phyloP scores from a whole-genome alignment of 1,140 invertebrate genomes.

The Drosophila pseudoananassae region DNA sequence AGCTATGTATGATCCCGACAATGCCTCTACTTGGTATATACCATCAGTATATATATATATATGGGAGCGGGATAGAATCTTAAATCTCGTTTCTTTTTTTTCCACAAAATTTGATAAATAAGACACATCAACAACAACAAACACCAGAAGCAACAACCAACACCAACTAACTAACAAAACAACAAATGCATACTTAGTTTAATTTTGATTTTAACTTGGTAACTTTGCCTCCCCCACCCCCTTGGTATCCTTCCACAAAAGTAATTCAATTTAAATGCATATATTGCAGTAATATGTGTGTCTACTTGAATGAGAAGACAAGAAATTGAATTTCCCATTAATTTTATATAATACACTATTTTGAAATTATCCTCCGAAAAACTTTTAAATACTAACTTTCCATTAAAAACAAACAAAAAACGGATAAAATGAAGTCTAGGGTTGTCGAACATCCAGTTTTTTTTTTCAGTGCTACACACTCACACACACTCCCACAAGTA shows the following conservation, averaged over 20 bases:
- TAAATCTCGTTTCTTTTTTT: constrained; percentile 19
- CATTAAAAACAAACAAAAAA: constrained; percentile 5
- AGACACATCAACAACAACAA: constrained; percentile 45
- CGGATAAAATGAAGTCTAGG: constrained; percentile 4
- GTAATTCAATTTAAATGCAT: constrained; percentile 38
- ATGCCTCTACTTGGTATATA: too few species aligned
- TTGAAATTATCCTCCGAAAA: constrained; percentile 24
- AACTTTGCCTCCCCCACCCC: not conserved
- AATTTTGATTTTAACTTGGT: constrained; percentile 37
- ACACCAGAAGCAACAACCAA: constrained; percentile 32
- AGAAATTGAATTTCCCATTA: constrained; percentile 52
- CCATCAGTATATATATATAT: constrained; percentile 38
- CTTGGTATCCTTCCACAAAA: constrained; percentile 4
- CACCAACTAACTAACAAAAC: constrained; percentile 25
- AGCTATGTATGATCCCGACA: constrained; percentile 6
- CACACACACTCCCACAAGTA: constrained; percentile 11
- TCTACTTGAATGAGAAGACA: constrained; percentile 10
- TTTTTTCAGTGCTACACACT: constrained; percentile 10
- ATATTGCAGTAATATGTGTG: constrained; percentile 39
- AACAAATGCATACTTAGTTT: constrained; percentile 45
- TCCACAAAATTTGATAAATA: constrained; percentile 37
- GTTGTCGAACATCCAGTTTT: not conserved
- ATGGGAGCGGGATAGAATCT: not conserved
- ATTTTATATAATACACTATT: constrained; percentile 19
- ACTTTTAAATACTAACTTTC: constrained; percentile 37